phyloP scores from a whole-genome alignment of 92 coral and sea anemone genomes.

The Epizoanthus illoricatus region DNA sequence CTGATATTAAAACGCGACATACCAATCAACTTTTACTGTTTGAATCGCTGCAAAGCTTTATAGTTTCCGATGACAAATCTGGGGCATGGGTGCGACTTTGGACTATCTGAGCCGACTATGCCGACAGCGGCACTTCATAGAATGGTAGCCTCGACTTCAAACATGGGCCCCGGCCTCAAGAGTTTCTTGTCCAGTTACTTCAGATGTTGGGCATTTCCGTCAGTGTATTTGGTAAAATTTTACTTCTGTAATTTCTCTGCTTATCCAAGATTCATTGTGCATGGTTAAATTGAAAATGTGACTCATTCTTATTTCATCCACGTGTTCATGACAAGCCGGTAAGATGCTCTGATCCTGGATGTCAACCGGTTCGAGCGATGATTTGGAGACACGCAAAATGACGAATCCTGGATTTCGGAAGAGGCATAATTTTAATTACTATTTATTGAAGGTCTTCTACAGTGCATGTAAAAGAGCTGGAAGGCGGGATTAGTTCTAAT shows the following conservation, averaged over 20 bases:
- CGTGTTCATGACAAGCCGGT: not conserved
- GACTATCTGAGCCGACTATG: constrained; percentile 28
- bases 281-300: constrained; percentile 18
- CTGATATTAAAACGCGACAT: too few species aligned
- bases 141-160: constrained; percentile 34
- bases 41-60: too few species aligned
- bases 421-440: constrained; percentile 16
- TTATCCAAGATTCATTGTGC: not conserved
- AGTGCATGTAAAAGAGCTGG: not conserved
- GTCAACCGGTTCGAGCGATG: not conserved
- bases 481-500: constrained; percentile 9
- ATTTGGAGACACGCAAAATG: constrained; percentile 21
- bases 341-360: not conserved
- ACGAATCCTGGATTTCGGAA: constrained; percentile 29
- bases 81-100: too few species aligned
- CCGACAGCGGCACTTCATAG: constrained; percentile 9
- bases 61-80: too few species aligned
- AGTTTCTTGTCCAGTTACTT: constrained; percentile 30
- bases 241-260: not conserved
- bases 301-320: not conserved
- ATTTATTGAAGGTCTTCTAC: constrained; percentile 9
- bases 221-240: not conserved
- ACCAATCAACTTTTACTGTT: too few species aligned
- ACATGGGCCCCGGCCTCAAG: not conserved
- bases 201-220: constrained; percentile 12